These are phyloP conservation scores for Dendrolimus houi DNA, from an alignment of 2,888 invertebrate genomes.

Conservation along the genomic window DNA sequence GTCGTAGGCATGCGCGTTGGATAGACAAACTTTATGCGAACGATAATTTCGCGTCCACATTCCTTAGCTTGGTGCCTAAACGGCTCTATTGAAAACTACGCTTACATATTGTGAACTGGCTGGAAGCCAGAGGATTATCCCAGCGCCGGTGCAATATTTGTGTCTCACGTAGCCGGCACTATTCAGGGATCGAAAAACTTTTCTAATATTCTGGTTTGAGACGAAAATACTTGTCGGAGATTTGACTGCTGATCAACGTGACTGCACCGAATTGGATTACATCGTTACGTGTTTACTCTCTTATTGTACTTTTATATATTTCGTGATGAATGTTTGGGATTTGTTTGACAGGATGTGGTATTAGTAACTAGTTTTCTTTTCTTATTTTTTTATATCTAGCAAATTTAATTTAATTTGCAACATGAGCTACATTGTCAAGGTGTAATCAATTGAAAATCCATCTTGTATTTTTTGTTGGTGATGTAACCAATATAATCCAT, in stretches of 20 bases:
- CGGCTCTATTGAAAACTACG: constrained; percentile 49
- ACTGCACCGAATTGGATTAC: constrained; percentile 8
- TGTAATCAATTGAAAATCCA: no score
- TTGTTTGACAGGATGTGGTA: no score
- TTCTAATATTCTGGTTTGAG: constrained; percentile 65
- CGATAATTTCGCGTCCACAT: neutral
- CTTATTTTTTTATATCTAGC: no score
- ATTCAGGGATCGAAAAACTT: constrained; percentile 71
- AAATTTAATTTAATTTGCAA: no score
- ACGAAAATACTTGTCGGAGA: constrained; percentile 44
- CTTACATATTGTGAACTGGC: constrained; percentile 69
- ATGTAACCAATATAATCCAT: no score
- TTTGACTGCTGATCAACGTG: constrained; percentile 36
- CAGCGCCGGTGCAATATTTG: constrained; percentile 56
- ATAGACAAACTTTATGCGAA: neutral
- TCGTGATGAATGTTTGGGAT: no score
- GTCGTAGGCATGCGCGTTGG: neutral
- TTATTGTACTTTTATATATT: neutral
- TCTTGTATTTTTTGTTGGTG: no score
- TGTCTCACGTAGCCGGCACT: constrained; percentile 60
- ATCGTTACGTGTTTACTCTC: neutral
- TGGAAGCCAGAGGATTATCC: constrained; percentile 62
- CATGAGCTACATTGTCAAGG: no score
- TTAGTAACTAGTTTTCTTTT: no score
- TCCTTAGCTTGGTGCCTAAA: constrained; percentile 8